Conservation (phyloP, 2,888 invertebrate genomes). For the Lithodes maja region DNA sequence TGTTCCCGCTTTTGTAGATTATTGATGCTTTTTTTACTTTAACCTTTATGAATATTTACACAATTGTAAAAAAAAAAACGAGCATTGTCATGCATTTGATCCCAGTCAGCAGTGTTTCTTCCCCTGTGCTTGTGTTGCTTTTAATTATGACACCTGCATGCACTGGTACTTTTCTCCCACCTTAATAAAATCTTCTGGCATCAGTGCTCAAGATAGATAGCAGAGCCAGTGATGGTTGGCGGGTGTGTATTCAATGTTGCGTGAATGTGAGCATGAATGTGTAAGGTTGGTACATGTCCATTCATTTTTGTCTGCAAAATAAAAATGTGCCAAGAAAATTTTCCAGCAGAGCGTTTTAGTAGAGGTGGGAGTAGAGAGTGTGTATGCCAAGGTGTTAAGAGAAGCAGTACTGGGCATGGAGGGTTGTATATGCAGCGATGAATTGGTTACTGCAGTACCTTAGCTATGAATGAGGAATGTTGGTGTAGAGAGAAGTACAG, state of each 20-base stretch:
- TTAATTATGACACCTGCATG: slow-evolving; percentile 2
- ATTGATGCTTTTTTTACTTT: slow-evolving; percentile 2
- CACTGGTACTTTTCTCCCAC: slow-evolving; percentile 5
- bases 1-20: slow-evolving; percentile 1
- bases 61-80: neutral
- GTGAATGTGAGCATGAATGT: neutral
- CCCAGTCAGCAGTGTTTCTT: neutral
- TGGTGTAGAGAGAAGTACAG: too few relatives aligned
- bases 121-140: slow-evolving; percentile 5
- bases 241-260: neutral
- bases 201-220: slow-evolving; percentile 57
- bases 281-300: neutral
- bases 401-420: too few relatives aligned
- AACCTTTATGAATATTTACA: neutral
- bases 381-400: neutral
- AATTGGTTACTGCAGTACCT: too few relatives aligned
- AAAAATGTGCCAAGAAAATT: neutral
- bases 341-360: neutral
- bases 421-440: too few relatives aligned
- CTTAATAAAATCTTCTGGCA: slow-evolving; percentile 44
- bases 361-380: neutral
- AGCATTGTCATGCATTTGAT: neutral
- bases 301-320: neutral
- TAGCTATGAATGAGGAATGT: too few relatives aligned
- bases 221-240: slow-evolving; percentile 40